A percentile compares a stretch with the other conserved stretches of the same genome.
These are phyloP conservation scores for Polypterus bichir DNA, from an alignment of 2,113 vertebrate genomes.

Conservation along the genomic window DNA sequence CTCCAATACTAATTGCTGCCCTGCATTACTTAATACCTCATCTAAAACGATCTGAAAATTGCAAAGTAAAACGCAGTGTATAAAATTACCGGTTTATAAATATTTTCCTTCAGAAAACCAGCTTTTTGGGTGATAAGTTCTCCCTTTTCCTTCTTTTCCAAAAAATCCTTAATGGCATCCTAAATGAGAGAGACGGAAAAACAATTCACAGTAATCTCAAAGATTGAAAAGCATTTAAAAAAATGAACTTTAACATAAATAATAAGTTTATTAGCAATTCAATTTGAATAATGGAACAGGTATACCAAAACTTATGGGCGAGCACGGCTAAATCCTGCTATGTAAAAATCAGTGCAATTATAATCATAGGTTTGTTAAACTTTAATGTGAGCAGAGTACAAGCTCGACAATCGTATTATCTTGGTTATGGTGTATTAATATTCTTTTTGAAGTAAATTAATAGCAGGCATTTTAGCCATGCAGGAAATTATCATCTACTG, in stretches of 20 bases:
- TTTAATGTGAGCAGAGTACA: no score
- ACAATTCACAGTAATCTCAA: neutral
- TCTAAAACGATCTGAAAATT: neutral
- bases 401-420: no score
- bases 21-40: no score
- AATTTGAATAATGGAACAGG: neutral
- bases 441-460: neutral
- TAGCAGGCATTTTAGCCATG: neutral
- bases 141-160: conserved; percentile 56
- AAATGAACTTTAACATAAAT: neutral
- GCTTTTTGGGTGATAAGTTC: conserved; percentile 64
- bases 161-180: conserved; percentile 60
- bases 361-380: no score
- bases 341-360: no score
- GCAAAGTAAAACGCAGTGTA: neutral
- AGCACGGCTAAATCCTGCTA: no score
- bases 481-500: neutral
- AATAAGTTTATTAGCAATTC: neutral
- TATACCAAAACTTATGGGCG: neutral
- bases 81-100: conserved; percentile 57
- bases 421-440: neutral
- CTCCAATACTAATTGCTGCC: no score
- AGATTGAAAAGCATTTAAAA: neutral
- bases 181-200: conserved; percentile 24
- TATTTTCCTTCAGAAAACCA: conserved; percentile 42